Evolutionary conservation across 2,888 invertebrate genomes (phyloP).

Genomic region (Troides aeacus): DNA sequence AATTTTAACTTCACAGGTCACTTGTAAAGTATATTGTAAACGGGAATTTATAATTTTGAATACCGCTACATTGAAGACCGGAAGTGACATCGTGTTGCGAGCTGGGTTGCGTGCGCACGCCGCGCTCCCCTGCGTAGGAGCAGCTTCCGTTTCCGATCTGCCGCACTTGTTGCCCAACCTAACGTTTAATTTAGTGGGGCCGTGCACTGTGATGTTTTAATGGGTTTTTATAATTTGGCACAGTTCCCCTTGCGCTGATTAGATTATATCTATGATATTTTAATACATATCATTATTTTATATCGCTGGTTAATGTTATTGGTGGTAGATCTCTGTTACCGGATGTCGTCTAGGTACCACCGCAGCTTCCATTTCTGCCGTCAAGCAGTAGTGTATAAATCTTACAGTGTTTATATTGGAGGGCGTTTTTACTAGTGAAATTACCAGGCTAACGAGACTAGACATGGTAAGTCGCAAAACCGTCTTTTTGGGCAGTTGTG

Average conservation of each 20-base stretch:
- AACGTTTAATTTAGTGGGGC: slow-evolving; percentile 34
- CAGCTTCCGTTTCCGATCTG: slow-evolving; percentile 74
- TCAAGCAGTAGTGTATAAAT: too few species aligned
- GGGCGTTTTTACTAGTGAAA: too few species aligned
- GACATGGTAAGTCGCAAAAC: too few species aligned
- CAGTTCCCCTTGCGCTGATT: neutral
- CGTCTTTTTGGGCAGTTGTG: too few species aligned
- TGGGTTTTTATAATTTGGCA: neutral
- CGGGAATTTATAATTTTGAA: slow-evolving; percentile 6
- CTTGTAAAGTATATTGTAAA: neutral
- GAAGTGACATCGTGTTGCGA: slow-evolving; percentile 52
- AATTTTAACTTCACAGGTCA: neutral
- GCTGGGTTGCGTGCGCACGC: slow-evolving; percentile 48
- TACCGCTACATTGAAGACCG: slow-evolving; percentile 50
- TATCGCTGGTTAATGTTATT: too few species aligned
- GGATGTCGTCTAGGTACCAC: too few species aligned
- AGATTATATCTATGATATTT: neutral
- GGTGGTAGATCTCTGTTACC: too few species aligned
- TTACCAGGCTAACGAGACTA: too few species aligned
- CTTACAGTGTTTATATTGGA: too few species aligned
- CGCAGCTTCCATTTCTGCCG: too few species aligned
- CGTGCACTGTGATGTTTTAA: slow-evolving; percentile 16
- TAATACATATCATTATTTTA: too few species aligned
- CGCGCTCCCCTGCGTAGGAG: slow-evolving; percentile 54
- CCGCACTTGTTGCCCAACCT: slow-evolving; percentile 51